phyloP scores from a whole-genome alignment of 2,888 invertebrate species.

The Drosophila prolongata region DNA sequence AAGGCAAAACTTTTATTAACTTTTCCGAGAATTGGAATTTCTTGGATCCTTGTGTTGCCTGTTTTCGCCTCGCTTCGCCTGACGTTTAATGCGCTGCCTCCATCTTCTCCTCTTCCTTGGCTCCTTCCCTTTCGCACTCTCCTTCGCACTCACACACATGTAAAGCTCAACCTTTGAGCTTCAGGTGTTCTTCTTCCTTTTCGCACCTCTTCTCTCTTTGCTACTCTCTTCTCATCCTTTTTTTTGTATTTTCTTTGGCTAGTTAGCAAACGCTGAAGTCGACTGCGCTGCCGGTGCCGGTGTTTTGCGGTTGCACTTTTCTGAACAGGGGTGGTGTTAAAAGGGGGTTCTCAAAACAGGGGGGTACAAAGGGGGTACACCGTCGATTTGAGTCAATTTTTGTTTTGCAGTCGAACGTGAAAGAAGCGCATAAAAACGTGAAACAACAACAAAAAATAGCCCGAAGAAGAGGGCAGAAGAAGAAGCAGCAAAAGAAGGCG shows the following conservation, averaged over 20 bases:
- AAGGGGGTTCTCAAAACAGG: not conserved
- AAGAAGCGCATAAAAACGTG: slow-evolving; percentile 77
- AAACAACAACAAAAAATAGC: slow-evolving; percentile 35
- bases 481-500: slow-evolving; percentile 33
- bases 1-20: slow-evolving; percentile 80
- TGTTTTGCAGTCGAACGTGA: slow-evolving; percentile 74
- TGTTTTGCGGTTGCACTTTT: slow-evolving; percentile 42
- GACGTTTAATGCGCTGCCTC: slow-evolving; percentile 69
- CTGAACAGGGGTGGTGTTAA: slow-evolving; percentile 14
- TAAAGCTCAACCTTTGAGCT: slow-evolving; percentile 55
- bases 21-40: slow-evolving; percentile 79
- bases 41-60: slow-evolving; percentile 73
- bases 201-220: slow-evolving; percentile 11
- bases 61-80: slow-evolving; percentile 72
- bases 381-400: slow-evolving; percentile 78
- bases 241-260: slow-evolving; percentile 52
- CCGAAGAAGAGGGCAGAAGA: slow-evolving; percentile 17
- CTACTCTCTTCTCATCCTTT: slow-evolving; percentile 38
- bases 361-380: not conserved
- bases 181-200: slow-evolving; percentile 76
- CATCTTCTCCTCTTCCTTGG: slow-evolving; percentile 29
- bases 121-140: slow-evolving; percentile 40
- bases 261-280: slow-evolving; percentile 67
- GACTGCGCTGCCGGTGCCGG: slow-evolving; percentile 27
- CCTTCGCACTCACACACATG: slow-evolving; percentile 20